Base-by-base conservation (phyloP, 2,888 invertebrate species). In the Ichneumoninae sp. region DNA sequence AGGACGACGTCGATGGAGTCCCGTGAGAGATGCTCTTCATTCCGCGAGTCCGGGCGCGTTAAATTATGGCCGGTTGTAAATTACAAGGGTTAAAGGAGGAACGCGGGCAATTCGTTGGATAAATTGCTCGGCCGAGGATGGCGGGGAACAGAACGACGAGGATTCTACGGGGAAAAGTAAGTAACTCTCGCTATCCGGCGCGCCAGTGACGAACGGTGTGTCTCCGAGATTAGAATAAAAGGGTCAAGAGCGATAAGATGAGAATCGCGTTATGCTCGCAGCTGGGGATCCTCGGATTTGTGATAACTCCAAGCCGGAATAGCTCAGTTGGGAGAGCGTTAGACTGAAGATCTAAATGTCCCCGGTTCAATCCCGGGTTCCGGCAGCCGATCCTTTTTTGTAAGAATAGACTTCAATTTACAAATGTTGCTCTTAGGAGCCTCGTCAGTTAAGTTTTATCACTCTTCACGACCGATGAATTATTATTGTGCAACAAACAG, bases 21-120 rank as follows among this genome's bases (percentile, higher is more conserved):
- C 74, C 79, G 76, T 80, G 86, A 85, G 80, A 79, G 69, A 87
- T 83, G 83, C 81, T 85, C 83, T 76, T 83, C 83, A 81, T 85
- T 85, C 77, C 79, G 68, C 52, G 69, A 76, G 69, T 79, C 76
- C 77, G 63, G 60, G 13, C 16, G 54, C 71, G 82, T 30, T 80
- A 65, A 83, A 76, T 82, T 85, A 82, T 76, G 10, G 79, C 83
- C 69, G 69, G 83, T 80, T 79, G 81, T 85, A 87, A 87, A 87
- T 85, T 83, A 87, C 60, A 73, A 76, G 79, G 76, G 79, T 84
- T 78, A 81, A 77, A 74, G 77, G 70, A 16, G 50, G 63, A 69
- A 65, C 63, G 65, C 66, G 71, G 63, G 66, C 68, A 77, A 83
- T 81, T 81, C 69, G 73, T 40, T 81, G 50, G 77, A 68, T 66